Evolutionary conservation across 1,140 invertebrate genomes (phyloP), one percentile per base, ranked within the genome.

Genomic region (Drosophila equinoxialis): DNA sequence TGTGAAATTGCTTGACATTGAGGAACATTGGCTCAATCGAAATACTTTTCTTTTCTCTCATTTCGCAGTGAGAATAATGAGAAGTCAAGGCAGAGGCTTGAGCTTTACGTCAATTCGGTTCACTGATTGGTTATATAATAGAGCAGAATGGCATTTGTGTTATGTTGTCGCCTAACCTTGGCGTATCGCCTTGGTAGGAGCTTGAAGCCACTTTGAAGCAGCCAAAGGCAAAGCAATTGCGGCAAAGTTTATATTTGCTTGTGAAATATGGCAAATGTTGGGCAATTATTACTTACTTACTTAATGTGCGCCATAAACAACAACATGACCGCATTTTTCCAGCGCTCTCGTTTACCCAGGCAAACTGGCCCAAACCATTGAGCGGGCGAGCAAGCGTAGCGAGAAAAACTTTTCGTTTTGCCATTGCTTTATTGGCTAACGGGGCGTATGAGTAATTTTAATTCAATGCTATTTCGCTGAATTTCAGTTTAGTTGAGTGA

Each of bases 211-310:
- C 35, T 13, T 26, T 33, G 14, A 26, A 10, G 39, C 17, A 58
- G 4, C 41, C 37, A 39, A 13, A 37, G 8, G 7, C 35, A 37
- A 37, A 37, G 30, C 41, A 30, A 65, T 45, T 17, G 17, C 23
- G 68, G 45, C 68, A 74, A 84, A 51, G 17, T 51, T 51, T 80
- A 83, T 80, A 86, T 86, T 86, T 79, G 76, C 76, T 77, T 86
- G 83, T 80, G 83, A 86, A 86, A 87, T 86, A 89, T 83, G 77
- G 65, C 83, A 83, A 86, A 73, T 87, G 79, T 61, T 79, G 76
- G 20, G 83, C 83, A 81, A 86, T 86, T 87, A 86, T 87, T 82
- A 90, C 77, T 85, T 81, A 77, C 76, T 80, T 73, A 68, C 63
- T 84, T 86, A 71, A 81, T 86, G 71, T 70, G 75, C 58, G 54